These are phyloP conservation scores for Lates japonicus DNA, from an alignment of 2,797 vertebrate species.

Conservation along the genomic window DNA sequence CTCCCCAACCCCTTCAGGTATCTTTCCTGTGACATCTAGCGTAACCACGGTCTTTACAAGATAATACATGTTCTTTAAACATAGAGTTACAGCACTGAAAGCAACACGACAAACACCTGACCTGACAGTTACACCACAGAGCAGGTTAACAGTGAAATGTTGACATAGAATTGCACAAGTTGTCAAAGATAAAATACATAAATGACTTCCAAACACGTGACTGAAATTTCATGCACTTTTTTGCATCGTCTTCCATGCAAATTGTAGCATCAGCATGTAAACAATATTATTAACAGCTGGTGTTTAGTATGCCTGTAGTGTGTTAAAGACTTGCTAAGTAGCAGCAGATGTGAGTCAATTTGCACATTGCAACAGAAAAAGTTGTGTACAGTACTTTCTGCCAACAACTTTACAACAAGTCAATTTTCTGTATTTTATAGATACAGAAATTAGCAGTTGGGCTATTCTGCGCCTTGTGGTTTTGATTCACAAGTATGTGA, in stretches of 20 bases:
- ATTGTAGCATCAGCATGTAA: too few relatives aligned
- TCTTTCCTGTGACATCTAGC: constrained; percentile 50
- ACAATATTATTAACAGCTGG: too few relatives aligned
- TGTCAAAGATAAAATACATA: constrained; percentile 4
- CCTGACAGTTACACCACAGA: constrained; percentile 15
- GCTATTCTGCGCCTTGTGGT: background rate
- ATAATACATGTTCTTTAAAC: constrained; percentile 56
- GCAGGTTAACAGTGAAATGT: background rate
- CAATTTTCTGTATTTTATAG: background rate
- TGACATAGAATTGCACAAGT: background rate
- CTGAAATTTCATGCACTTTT: background rate
- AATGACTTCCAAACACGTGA: background rate
- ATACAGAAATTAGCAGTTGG: background rate
- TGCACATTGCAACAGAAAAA: too few relatives aligned
- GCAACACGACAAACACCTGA: constrained; percentile 14
- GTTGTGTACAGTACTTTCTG: background rate
- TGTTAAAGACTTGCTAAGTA: too few relatives aligned
- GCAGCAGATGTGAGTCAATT: too few relatives aligned
- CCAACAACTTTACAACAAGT: background rate
- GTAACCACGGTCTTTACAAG: constrained; percentile 59
- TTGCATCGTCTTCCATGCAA: too few relatives aligned
- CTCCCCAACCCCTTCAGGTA: constrained; percentile 30
- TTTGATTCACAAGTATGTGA: background rate
- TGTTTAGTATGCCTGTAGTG: too few relatives aligned
- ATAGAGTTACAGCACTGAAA: constrained; percentile 14